phyloP scores from a whole-genome alignment of 1,140 invertebrate species.

The Chelonus insularis region DNA sequence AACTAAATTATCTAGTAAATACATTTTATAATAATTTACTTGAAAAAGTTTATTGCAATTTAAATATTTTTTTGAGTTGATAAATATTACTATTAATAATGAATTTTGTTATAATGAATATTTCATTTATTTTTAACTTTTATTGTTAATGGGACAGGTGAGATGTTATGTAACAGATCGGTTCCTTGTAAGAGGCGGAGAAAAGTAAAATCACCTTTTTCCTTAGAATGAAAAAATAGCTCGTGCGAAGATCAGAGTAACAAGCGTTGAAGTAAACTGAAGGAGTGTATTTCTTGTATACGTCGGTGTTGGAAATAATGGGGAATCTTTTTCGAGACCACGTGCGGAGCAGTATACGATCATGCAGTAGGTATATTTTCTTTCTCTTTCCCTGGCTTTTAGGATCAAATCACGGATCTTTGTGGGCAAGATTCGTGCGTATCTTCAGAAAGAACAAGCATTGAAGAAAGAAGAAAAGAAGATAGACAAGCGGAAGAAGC shows the following conservation, averaged over 20 bases:
- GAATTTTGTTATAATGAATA: too few relatives aligned
- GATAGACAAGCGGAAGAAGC: conserved; percentile 7
- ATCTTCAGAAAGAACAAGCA: conserved; percentile 8
- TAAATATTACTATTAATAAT: too few relatives aligned
- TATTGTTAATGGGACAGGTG: too few relatives aligned
- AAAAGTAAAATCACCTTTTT: too few relatives aligned
- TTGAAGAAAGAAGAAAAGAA: neutral
- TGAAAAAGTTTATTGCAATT: too few relatives aligned
- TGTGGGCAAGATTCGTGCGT: conserved; percentile 17
- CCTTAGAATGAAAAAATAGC: neutral
- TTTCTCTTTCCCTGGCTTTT: neutral
- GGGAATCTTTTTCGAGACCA: conserved; percentile 19
- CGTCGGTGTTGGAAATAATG: conserved; percentile 20
- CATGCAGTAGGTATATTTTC: conserved; percentile 5
- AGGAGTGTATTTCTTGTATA: conserved; percentile 7
- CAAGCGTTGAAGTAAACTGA: conserved; percentile 1
- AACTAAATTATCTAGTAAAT: too few relatives aligned
- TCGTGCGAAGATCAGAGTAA: conserved; percentile 1
- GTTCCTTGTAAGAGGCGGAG: too few relatives aligned
- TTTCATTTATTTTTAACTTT: too few relatives aligned
- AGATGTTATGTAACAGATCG: too few relatives aligned
- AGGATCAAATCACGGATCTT: conserved; percentile 22
- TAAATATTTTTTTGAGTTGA: too few relatives aligned
- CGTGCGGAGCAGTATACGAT: conserved; percentile 13
- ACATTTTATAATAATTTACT: too few relatives aligned